Evolutionary conservation across 30 jellyfish, hydroid and myxozoan genomes (phyloP), one percentile per base, ranked within the genome.

Genomic region (Aurelia sp.): DNA sequence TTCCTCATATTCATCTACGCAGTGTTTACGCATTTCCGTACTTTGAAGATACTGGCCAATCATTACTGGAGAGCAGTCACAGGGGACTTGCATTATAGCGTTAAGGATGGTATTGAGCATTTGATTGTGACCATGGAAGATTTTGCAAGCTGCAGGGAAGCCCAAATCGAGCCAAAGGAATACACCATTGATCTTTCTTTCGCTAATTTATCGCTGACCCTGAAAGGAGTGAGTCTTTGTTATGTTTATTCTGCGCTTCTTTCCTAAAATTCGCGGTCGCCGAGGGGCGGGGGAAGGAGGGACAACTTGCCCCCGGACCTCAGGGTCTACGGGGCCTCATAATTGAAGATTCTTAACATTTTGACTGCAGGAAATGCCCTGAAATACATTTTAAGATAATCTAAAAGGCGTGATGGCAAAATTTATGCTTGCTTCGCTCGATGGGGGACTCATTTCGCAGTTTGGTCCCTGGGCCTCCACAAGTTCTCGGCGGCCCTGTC

Each of bases 101-200:
- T 82, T 10, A 66, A 68, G n/a, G 92, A 72, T 55, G 86, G 92
- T 21, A 31, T 82, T 0, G 41, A 61, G 3, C 44, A 69, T 24
- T 35, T 82, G 21, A 57, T 69, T 16, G 63, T 44, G 30, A 35
- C 92, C 31, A 58, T 69, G 80, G 92, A 82, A 20, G 86, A 82
- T 13, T 80, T 80, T 51, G 90, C 90, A 18, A 20, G 82, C 69
- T 63, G 82, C 74, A 58, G 60, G 3, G 85, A 72, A 27, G 40
- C 78, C n/a, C 86, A 69, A 51, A 16, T 82, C 63, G 86, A 50
- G 68, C 86, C 86, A 8, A 82, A 82, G 55, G 85, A 55, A 5
- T 82, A 31, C 57, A 68, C 92, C 5, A 69, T 82, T 17, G 92
- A 82, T 58, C 85, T 82, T 51, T 53, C 80, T 47, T 82, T 82